Evolutionary conservation across 2,797 vertebrate genomes (phyloP), one percentile per base, ranked within the genome.

Genomic region (Catostomus latipinnis): DNA sequence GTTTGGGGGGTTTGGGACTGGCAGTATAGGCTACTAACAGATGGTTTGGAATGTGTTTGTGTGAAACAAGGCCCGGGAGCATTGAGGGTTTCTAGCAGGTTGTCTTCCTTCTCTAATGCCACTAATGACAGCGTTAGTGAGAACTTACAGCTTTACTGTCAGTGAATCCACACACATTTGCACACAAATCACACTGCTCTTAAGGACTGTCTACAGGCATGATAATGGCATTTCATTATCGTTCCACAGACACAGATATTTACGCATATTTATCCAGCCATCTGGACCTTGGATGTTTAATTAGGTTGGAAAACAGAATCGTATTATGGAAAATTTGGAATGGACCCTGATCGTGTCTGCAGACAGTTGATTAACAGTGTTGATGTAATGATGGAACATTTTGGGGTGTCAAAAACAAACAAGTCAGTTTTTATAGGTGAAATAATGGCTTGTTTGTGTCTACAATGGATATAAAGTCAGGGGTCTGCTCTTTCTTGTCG

Each of bases 81-180:
- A 65, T 43, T 83, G 83, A 84, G 69, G 74, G 16, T 81, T 83
- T 82, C 63, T 70, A 73, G 77, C 82, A 85, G 85, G 83, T 87
- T 81, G 34, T 71, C 68, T 76, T 34, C 22, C 56, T 49, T 72
- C 71, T 71, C 63, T 82, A 80, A 82, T 68, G 18, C 48, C 76
- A 69, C 71, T 90, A 89, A 91, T 93, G 89, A 89, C 22, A 88
- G 83, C 10, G 62, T 88, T 82, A 85, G 86, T 76, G 80, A 86
- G 77, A 88, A 74, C 85, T 89, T 71, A 80, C 80, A 86, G 89
- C 82, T 88, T 81, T 83, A 86, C 81, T 79, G 81, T 67, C 57
- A 71, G 69, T 83, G 82, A 88, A 84, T 57, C 86, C 78, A 57
- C 84, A 82, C 48, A 53, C 49, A 22, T 16, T 8, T 8, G 8